Conservation (phyloP, 2,113 vertebrate genomes). For the Nasalis larvatus region DNA sequence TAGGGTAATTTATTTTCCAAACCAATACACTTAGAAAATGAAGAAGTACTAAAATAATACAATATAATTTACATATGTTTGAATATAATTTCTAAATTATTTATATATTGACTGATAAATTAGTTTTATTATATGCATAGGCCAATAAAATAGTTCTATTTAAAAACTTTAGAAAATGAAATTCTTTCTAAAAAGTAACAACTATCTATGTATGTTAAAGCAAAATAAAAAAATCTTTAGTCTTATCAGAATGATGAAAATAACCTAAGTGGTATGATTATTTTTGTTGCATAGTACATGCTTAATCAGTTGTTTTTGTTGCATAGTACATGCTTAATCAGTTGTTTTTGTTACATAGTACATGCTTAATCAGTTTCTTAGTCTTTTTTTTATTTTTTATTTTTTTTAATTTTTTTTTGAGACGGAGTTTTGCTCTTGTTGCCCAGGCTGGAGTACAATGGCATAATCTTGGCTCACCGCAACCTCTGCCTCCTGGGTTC, state of each 20-base stretch:
- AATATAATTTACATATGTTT: not conserved
- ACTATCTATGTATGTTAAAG: not conserved
- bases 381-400: not conserved
- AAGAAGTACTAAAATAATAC: not conserved
- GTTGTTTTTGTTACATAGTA: not conserved
- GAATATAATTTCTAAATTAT: not conserved
- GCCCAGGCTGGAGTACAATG: too few relatives aligned
- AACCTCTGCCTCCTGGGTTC: too few relatives aligned
- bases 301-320: not conserved
- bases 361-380: not conserved
- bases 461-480: too few relatives aligned
- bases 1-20: not conserved
- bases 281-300: not conserved
- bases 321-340: not conserved
- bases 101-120: not conserved
- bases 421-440: too few relatives aligned
- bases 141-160: not conserved
- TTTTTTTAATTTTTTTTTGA: conserved; percentile 1
- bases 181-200: not conserved
- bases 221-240: not conserved
- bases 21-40: not conserved
- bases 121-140: not conserved
- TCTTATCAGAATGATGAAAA: not conserved
- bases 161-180: conserved; percentile 13
- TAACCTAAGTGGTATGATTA: not conserved